These are phyloP conservation scores for Caenorhabditis sp. DNA, from an alignment of 2,888 invertebrate species.

Conservation along the genomic window DNA sequence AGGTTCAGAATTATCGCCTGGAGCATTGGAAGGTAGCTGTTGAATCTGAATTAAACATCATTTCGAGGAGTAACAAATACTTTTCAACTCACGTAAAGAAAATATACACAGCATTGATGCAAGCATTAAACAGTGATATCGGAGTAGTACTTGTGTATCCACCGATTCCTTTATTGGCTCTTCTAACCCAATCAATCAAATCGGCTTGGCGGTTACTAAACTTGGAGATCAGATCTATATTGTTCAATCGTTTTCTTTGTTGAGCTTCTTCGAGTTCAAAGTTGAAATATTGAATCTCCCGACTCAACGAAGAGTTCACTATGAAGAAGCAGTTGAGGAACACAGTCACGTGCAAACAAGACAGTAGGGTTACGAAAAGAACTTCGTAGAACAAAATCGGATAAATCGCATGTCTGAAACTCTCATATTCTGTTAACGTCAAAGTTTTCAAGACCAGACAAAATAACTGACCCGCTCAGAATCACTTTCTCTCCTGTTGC, in stretches of 20 bases:
- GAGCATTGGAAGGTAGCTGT: neutral
- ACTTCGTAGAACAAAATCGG: conserved; percentile 11
- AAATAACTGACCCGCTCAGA: conserved; percentile 14
- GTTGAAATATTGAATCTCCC: conserved; percentile 32
- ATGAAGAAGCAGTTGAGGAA: conserved; percentile 14
- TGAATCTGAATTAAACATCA: conserved; percentile 1
- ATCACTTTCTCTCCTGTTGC: conserved; percentile 5
- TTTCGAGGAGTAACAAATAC: neutral
- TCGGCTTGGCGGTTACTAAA: conserved; percentile 26
- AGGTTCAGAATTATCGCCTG: neutral
- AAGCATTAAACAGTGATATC: conserved; percentile 8
- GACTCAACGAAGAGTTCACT: conserved; percentile 7
- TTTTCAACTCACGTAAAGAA: conserved; percentile 4
- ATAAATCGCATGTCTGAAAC: neutral
- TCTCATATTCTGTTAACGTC: neutral
- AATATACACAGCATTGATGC: conserved; percentile 16
- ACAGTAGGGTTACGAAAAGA: conserved; percentile 13
- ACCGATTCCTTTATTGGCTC: conserved; percentile 11
- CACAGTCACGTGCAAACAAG: neutral
- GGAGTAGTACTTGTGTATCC: conserved; percentile 18
- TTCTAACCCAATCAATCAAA: conserved; percentile 10
- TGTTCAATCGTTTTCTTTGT: neutral
- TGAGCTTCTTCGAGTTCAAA: neutral
- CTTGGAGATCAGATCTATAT: neutral
- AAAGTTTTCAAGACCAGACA: no score